Base-by-base conservation (phyloP, 2,888 invertebrate species). In the Lithosia quadra region DNA sequence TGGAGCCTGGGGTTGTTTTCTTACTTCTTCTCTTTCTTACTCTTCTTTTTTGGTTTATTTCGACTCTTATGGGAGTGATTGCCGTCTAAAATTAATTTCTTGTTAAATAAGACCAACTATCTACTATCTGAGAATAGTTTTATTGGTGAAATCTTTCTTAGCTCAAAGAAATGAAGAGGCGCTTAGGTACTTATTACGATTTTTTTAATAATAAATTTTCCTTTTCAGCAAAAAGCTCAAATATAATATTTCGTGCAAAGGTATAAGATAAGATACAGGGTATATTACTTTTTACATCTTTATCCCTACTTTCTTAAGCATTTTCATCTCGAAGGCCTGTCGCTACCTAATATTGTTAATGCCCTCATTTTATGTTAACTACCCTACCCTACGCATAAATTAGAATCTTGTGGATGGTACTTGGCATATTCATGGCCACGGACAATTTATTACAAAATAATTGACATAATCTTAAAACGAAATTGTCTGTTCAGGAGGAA, bases 241-340 rank as follows among this genome's bases (percentile, higher is more conserved):
- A 36, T 36, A 13, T 60, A 49, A 49, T 49, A n/a, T 49, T 49
- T 49, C 49, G 9, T 8, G 8, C 49, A 1, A n/a, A 49, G 49
- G 18, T 49, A 43, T n/a, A n/a, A n/a, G n/a, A 18, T 43, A 43
- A 18, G 43, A 43, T 43, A 18, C 43, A 43, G 43, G 18, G 43
- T 15, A n/a, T n/a, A n/a, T n/a, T n/a, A n/a, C n/a, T 43, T n/a
- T 49, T 49, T 49, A 49, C 49, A 49, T 49, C n/a, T 49, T n/a
- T n/a, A 49, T 49, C 49, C 49, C n/a, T 49, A 49, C 49, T 49
- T 49, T 49, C 49, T 49, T 49, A 49, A 49, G n/a, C 49, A 49
- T 49, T 49, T 49, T 49, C 49, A 49, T 49, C 49, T 49, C 49
- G 49, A n/a, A 49, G 49, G 49, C 49, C 49, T 49, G 49, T 49